A percentile compares a stretch with the other conserved stretches of the same genome.
Conservation (phyloP, 2,113 vertebrate species). For the Plestiodon gilberti region DNA sequence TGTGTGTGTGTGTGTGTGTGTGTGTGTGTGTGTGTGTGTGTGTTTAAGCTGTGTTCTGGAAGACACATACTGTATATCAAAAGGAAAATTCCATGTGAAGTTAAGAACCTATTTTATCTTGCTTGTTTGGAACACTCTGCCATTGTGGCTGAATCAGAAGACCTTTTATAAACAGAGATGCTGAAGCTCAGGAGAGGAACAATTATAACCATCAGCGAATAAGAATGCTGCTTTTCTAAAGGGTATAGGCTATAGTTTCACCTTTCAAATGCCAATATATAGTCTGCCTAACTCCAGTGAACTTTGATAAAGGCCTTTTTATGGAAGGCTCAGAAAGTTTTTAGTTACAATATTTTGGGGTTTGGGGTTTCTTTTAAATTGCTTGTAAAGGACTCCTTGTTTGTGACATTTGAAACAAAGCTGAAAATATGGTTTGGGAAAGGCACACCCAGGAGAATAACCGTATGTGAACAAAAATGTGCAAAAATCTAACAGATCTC, state of each 20-base stretch:
- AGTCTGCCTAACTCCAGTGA: constrained; percentile 9
- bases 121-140: background rate
- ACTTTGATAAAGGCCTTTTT: constrained; percentile 22
- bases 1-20: background rate
- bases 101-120: constrained; percentile 1
- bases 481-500: background rate
- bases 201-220: constrained; percentile 6
- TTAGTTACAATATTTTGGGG: background rate
- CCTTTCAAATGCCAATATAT: constrained; percentile 31
- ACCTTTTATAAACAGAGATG: constrained; percentile 13
- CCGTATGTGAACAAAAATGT: background rate
- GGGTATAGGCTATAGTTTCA: constrained; percentile 13
- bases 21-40: no score
- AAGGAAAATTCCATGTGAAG: constrained; percentile 7
- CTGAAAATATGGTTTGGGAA: background rate
- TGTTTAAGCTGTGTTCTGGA: background rate
- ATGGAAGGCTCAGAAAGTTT: background rate
- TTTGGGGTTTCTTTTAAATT: background rate
- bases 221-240: constrained; percentile 20
- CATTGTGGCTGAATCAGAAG: background rate
- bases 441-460: background rate
- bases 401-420: constrained; percentile 18
- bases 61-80: background rate
- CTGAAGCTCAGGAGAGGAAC: background rate
- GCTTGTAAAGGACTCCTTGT: constrained; percentile 4